A percentile compares a stretch with the other conserved stretches of the same genome.
Conservation (phyloP, 2,113 vertebrate genomes). For the Nothoprocta perdicaria region DNA sequence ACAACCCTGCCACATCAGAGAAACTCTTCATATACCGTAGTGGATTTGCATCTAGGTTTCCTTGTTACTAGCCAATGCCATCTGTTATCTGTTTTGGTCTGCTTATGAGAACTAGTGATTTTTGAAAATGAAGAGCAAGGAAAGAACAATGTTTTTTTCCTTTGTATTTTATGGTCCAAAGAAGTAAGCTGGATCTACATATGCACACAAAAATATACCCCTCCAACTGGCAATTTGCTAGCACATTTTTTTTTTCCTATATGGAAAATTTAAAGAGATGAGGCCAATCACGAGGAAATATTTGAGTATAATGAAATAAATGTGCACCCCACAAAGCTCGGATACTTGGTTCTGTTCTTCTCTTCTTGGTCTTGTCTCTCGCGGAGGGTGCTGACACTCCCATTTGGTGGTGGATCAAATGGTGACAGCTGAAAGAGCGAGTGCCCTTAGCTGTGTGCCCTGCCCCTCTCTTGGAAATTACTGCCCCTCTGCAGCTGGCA, state of each 20-base stretch:
- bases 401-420: slow-evolving; percentile 12
- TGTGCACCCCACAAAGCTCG: not conserved
- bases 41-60: slow-evolving; percentile 63
- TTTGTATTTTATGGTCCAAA: slow-evolving; percentile 4
- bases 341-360: not conserved
- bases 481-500: slow-evolving; percentile 30
- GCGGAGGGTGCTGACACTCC: slow-evolving; percentile 36
- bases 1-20: slow-evolving; percentile 44
- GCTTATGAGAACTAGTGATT: slow-evolving; percentile 24
- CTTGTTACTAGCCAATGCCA: slow-evolving; percentile 41
- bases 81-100: slow-evolving; percentile 68
- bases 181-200: slow-evolving; percentile 8
- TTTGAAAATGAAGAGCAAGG: slow-evolving; percentile 36
- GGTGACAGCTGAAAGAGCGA: slow-evolving; percentile 47
- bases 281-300: not conserved
- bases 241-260: slow-evolving; percentile 1
- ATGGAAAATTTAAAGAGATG: slow-evolving; percentile 57
- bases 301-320: slow-evolving; percentile 61
- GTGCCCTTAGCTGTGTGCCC: not conserved
- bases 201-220: not conserved
- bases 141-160: slow-evolving; percentile 30
- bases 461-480: slow-evolving; percentile 41
- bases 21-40: not conserved
- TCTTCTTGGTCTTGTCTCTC: slow-evolving; percentile 16
- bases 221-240: not conserved